Evolutionary conservation across 2,797 vertebrate genomes (phyloP), one percentile per base, ranked within the genome.

Genomic region (Anolis apletophallus): DNA sequence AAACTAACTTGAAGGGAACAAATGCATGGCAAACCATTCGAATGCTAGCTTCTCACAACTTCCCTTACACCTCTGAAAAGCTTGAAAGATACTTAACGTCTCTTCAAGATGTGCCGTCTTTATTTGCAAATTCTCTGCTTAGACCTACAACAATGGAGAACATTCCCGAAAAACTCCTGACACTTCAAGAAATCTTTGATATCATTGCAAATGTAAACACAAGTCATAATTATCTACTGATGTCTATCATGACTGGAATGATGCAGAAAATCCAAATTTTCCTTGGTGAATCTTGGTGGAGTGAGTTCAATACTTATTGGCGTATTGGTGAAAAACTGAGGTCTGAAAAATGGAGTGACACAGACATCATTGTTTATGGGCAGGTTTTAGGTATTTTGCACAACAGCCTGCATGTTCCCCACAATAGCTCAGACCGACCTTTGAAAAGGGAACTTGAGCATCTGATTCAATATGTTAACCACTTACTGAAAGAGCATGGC

Each of bases 341-440:
- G 16, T 92, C 94, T 0, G 79, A 88, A 73, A 91, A 85, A 85
- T 93, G 91, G 95, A 92, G 85, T 29, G 86, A 19, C 69, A 83
- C 88, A 54, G 91, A 81, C 54, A 83, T 92, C 0, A 0, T 83
- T 0, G 90, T 89, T 73, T 95, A 94, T 3, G 67, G 81, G 52
- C 94, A 95, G 83, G 55, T 95, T 80, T 79, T 95, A 87, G 92
- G 94, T 72, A 80, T 91, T 29, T 67, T 95, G 76, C 85, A 78
- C 40, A 90, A 55, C 16, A 88, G 69, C 73, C 86, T 95, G 26
- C 34, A 92, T 68, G 89, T 88, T 68, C 40, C 87, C 50, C 87
- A 34, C 40, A 85, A 80, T 87, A 76, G 61, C 83, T 94, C 93
- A 61, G 71, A 13, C 23, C 69, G 9, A 73, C 73, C 59, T 59